Base-by-base conservation (phyloP, 2,888 invertebrate species). In the Himalopsyche anomala region DNA sequence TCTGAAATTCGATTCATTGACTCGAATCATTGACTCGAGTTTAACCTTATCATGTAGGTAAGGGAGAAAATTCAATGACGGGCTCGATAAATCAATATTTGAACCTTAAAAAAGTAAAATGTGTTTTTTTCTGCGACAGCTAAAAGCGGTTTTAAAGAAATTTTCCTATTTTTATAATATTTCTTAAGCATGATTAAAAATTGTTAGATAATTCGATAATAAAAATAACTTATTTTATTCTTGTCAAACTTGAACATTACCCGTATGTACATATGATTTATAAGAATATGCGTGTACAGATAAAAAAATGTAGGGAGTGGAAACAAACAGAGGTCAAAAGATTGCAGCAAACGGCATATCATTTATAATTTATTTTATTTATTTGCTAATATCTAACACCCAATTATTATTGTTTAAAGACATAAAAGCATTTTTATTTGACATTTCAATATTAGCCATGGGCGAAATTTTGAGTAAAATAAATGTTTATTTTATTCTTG, bases 241-340 rank as follows among this genome's bases (percentile, higher is more conserved):
- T 19, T 9, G 8, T 62, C 62, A 62, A 62, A 19, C 62, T 62
- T 62, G 62, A 62, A 62, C 62, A 62, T 6, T 62, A n/a, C 11
- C 19, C 62, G 62, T 62, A 62, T 62, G 62, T 62, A 62, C 62
- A 19, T 62, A 19, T 62, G 62, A 62, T 62, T 62, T 62, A 62
- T 62, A 9, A n/a, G 62, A 62, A 62, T 62, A 62, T 62, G 62
- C 62, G 62, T 62, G 62, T 62, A 62, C 62, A 9, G 19, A 11
- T 62, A 19, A 62, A 62, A 40, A 62, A 62, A 62, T 62, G 62
- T 62, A 62, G 62, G 62, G 62, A 62, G 62, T 62, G 62, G 62
- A 62, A 62, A 62, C 62, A 62, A 62, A 28, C 62, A 62, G 62
- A 62, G 62, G 62, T 62, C 62, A 62, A n/a, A 62, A 62, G 62